Percentiles rank a stretch among this genome's conserved stretches.
phyloP scores from a whole-genome alignment of 2,888 invertebrate genomes.

The Augiades crinisus region DNA sequence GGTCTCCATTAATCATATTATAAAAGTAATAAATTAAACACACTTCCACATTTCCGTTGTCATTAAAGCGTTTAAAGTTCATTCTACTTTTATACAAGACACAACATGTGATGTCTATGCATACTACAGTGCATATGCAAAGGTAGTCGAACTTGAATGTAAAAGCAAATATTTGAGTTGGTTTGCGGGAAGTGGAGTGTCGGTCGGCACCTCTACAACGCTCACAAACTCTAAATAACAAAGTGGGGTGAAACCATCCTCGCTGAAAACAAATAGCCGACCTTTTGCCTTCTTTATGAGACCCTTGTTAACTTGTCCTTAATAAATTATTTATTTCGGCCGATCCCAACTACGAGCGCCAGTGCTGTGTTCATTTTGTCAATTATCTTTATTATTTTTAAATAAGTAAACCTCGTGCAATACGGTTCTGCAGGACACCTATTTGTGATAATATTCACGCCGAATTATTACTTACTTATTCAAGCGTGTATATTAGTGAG shows the following conservation, averaged over 20 bases:
- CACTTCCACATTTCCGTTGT: too few species aligned
- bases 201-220: slow-evolving; percentile 46
- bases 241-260: slow-evolving; percentile 69
- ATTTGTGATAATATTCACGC: neutral
- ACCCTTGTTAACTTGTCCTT: slow-evolving; percentile 80
- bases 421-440: neutral
- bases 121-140: too few species aligned
- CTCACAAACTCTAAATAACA: slow-evolving; percentile 70
- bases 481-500: neutral
- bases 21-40: too few species aligned
- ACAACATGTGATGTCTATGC: too few species aligned
- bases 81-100: too few species aligned
- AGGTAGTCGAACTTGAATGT: slow-evolving; percentile 22
- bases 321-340: slow-evolving; percentile 78
- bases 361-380: slow-evolving; percentile 55
- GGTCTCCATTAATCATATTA: too few species aligned
- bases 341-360: slow-evolving; percentile 44
- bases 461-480: neutral
- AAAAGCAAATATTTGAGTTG: slow-evolving; percentile 45
- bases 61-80: too few species aligned
- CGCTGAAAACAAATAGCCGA: slow-evolving; percentile 77
- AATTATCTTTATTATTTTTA: slow-evolving; percentile 66
- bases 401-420: slow-evolving; percentile 38
- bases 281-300: slow-evolving; percentile 81
- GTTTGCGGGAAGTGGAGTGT: slow-evolving; percentile 52